Evolutionary conservation across 1,140 invertebrate genomes (phyloP).

Genomic region (Aphaenogaster rudis): DNA sequence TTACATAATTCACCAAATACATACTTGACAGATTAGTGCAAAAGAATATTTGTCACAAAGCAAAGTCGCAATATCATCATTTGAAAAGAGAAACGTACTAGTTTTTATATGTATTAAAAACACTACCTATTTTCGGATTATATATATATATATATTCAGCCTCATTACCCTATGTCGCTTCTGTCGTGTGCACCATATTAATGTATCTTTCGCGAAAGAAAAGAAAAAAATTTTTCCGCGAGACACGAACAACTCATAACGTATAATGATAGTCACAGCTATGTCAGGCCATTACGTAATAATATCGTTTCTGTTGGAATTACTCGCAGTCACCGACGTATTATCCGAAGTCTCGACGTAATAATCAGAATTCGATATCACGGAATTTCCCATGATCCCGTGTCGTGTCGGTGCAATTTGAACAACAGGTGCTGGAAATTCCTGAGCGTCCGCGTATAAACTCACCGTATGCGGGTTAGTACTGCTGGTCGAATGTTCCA

Average conservation of each 20-base stretch:
- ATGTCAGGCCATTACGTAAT: conserved; percentile 66
- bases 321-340: background rate
- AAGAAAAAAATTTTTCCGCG: conserved; percentile 16
- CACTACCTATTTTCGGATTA: conserved; percentile 47
- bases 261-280: conserved; percentile 26
- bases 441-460: conserved; percentile 77
- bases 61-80: conserved; percentile 39
- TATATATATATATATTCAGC: background rate
- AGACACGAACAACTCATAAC: conserved; percentile 23
- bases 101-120: conserved; percentile 46
- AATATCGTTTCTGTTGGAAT: conserved; percentile 70
- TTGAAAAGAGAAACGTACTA: conserved; percentile 9
- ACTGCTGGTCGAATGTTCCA: conserved; percentile 82
- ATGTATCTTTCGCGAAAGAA: background rate
- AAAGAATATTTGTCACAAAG: conserved; percentile 53
- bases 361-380: conserved; percentile 49
- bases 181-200: conserved; percentile 31
- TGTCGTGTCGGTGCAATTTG: conserved; percentile 65
- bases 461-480: conserved; percentile 81
- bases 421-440: conserved; percentile 70
- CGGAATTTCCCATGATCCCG: conserved; percentile 44
- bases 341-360: conserved; percentile 39
- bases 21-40: conserved; percentile 19
- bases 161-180: conserved; percentile 27
- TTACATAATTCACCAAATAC: conserved; percentile 13